Evolutionary conservation across 2,888 invertebrate species (phyloP).

Genomic region (Vanessa cardui): DNA sequence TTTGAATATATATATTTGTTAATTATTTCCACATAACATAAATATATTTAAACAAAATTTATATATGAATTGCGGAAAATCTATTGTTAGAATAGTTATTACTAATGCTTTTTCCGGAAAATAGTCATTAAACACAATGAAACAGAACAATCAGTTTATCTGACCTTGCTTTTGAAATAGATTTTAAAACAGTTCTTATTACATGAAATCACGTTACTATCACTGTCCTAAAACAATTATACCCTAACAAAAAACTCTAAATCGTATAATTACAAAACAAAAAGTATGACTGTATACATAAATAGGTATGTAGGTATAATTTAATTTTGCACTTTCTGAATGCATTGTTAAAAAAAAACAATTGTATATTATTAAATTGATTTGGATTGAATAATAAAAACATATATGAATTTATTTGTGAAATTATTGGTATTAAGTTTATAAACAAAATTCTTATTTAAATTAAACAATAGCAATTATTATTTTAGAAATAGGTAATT

Average conservation of each 20-base stretch:
- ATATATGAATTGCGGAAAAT: slow-evolving; percentile 5
- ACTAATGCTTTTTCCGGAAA: slow-evolving; percentile 25
- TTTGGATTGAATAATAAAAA: too few relatives aligned
- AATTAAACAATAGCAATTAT: too few relatives aligned
- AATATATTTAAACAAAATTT: neutral
- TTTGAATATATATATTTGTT: too few relatives aligned
- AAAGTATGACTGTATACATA: neutral
- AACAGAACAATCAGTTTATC: slow-evolving; percentile 4
- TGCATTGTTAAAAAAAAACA: too few relatives aligned
- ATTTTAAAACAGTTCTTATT: slow-evolving; percentile 28
- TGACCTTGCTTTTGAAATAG: slow-evolving; percentile 32
- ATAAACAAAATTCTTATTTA: too few relatives aligned
- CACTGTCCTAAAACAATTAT: slow-evolving; percentile 20
- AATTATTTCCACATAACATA: too few relatives aligned
- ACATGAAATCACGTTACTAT: slow-evolving; percentile 22
- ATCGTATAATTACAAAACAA: neutral
- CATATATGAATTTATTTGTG: too few relatives aligned
- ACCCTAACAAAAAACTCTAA: neutral
- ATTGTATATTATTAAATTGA: too few relatives aligned
- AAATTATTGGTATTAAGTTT: too few relatives aligned
- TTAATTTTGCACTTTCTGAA: too few relatives aligned
- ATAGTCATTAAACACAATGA: slow-evolving; percentile 15
- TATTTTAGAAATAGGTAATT: too few relatives aligned
- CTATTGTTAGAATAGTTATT: slow-evolving; percentile 4
- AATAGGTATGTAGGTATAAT: too few relatives aligned